These are phyloP conservation scores for Chaetoderma sp. DNA, from an alignment of 2,888 invertebrate species.

Conservation along the genomic window DNA sequence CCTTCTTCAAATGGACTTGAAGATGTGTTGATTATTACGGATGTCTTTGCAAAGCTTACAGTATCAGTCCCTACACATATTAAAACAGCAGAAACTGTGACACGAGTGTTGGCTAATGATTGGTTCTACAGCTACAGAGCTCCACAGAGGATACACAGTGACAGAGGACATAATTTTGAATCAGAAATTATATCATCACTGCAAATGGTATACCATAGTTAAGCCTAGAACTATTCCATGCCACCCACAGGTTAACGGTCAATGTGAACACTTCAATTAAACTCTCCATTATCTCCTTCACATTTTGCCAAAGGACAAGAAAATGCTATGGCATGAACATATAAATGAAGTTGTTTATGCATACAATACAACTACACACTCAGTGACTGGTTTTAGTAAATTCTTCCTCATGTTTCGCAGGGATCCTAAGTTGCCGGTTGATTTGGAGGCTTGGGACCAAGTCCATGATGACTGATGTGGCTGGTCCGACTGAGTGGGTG, in stretches of 20 bases:
- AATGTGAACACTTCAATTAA: neutral
- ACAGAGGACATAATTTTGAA: constrained; percentile 1
- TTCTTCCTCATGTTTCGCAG: constrained; percentile 6
- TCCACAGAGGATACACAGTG: constrained; percentile 1
- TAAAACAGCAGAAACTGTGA: neutral
- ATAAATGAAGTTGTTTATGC: neutral
- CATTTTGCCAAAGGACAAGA: neutral
- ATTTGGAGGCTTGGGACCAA: no score
- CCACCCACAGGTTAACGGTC: neutral
- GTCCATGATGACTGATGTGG: no score
- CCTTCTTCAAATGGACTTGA: constrained; percentile 4
- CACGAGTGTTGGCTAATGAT: constrained; percentile 9
- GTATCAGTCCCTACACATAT: neutral
- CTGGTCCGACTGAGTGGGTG: neutral
- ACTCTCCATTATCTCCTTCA: neutral
- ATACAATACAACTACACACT: constrained; percentile 1
- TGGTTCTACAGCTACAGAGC: neutral
- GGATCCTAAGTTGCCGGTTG: neutral
- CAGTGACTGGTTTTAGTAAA: neutral
- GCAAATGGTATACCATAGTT: neutral
- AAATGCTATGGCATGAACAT: neutral
- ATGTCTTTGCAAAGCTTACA: neutral
- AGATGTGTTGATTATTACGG: constrained; percentile 9
- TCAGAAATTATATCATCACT: neutral
- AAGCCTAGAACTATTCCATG: neutral